These are phyloP conservation scores for Hestina assimilis DNA, from an alignment of 1,140 invertebrate genomes.

Conservation along the genomic window DNA sequence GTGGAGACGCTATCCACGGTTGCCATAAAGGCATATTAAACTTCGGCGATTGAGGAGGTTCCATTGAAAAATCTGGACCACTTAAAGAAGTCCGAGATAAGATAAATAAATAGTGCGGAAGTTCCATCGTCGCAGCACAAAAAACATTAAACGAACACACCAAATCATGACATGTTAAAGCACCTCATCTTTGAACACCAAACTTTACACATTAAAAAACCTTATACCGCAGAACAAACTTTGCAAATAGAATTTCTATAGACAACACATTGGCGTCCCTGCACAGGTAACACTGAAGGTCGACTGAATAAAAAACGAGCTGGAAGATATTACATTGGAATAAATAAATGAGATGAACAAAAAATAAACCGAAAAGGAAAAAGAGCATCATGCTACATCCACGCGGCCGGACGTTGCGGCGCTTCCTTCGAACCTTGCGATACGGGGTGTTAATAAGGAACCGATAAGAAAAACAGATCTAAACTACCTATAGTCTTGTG, in stretches of 20 bases:
- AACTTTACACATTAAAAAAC: not conserved
- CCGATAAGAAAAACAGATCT: not conserved
- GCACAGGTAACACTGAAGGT: constrained; percentile 77
- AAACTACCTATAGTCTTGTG: too few species aligned
- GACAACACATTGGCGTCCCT: constrained; percentile 62
- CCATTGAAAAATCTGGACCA: constrained; percentile 59
- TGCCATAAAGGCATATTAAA: constrained; percentile 77
- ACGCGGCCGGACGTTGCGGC: constrained; percentile 76
- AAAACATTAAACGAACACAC: constrained; percentile 15
- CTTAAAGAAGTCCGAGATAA: constrained; percentile 58
- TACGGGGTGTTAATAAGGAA: constrained; percentile 52
- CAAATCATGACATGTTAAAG: constrained; percentile 26
- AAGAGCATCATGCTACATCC: constrained; percentile 75
- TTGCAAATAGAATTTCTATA: too few species aligned
- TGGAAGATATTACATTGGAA: constrained; percentile 79
- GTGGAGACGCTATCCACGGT: constrained; percentile 67
- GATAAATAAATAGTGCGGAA: constrained; percentile 64
- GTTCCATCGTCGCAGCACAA: constrained; percentile 71
- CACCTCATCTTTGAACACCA: constrained; percentile 16
- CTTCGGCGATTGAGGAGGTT: constrained; percentile 76
- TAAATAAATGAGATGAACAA: constrained; percentile 79
- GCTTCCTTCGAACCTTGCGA: constrained; percentile 66
- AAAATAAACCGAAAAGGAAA: constrained; percentile 74
- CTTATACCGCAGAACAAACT: too few species aligned
- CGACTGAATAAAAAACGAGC: constrained; percentile 78